phyloP scores from a whole-genome alignment of 2,797 vertebrate genomes.

The Apodemus agrarius region DNA sequence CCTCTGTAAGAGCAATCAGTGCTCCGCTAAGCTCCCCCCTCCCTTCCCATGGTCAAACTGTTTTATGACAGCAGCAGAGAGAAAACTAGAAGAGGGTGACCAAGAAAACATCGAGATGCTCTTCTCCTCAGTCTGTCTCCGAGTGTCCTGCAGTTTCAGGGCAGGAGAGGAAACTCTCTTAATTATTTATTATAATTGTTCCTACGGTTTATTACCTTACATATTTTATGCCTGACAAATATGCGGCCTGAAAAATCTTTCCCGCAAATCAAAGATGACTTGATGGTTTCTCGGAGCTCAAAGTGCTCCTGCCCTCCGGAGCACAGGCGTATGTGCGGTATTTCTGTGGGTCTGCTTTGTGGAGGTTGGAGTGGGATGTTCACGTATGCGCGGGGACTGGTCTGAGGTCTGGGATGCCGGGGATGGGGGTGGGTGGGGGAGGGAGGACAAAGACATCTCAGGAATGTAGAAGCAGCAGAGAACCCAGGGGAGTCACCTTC shows the following conservation, averaged over 20 bases:
- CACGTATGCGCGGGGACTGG: background rate
- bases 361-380: background rate
- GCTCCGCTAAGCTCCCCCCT: background rate
- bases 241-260: background rate
- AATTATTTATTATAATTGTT: slow-evolving; percentile 37
- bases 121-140: background rate
- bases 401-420: background rate
- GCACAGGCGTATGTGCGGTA: background rate
- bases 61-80: background rate
- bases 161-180: background rate
- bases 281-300: background rate
- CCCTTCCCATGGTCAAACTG: background rate
- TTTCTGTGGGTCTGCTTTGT: background rate
- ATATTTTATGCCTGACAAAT: slow-evolving; percentile 24
- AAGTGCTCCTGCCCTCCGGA: background rate
- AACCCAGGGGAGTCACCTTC: background rate
- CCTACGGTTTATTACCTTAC: background rate
- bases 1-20: background rate
- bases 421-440: no score
- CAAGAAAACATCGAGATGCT: background rate
- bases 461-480: background rate
- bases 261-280: background rate
- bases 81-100: background rate
- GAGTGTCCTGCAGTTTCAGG: background rate
- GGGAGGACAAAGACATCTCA: background rate